phyloP scores from a whole-genome alignment of 2,113 vertebrate genomes.

The Vidua chalybeata region DNA sequence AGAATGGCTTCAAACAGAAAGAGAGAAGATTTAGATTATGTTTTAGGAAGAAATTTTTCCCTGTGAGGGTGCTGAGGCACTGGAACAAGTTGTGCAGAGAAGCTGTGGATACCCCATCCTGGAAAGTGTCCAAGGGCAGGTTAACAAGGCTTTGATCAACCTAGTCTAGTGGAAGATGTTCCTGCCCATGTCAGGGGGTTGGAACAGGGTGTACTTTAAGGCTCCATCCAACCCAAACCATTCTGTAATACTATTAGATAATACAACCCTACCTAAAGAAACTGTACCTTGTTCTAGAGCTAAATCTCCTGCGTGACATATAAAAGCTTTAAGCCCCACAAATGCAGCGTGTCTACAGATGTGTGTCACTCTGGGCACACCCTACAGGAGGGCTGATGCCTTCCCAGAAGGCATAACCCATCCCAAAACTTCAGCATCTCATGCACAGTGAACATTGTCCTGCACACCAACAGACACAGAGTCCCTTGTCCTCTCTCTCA shows the following conservation, averaged over 20 bases:
- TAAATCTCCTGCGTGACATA: neutral
- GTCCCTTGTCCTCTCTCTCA: neutral
- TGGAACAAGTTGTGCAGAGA: neutral
- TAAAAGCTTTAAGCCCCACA: neutral
- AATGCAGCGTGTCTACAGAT: fast-evolving
- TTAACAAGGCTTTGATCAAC: neutral
- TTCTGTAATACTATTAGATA: neutral
- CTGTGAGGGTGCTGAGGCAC: neutral
- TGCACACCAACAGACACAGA: neutral
- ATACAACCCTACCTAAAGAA: neutral
- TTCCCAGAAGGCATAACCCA: neutral
- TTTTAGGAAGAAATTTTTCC: neutral
- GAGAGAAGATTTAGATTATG: too few relatives aligned
- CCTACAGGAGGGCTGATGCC: neutral
- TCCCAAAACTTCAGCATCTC: neutral
- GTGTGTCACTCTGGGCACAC: neutral
- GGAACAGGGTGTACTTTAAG: neutral
- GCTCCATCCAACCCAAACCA: neutral
- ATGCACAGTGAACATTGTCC: fast-evolving
- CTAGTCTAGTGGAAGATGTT: neutral
- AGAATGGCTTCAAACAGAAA: neutral
- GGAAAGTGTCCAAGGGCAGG: neutral
- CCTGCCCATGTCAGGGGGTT: neutral
- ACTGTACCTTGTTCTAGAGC: neutral
- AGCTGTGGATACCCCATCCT: neutral